phyloP scores from a whole-genome alignment of 1,140 invertebrate genomes.

The Bombus soroeensis region DNA sequence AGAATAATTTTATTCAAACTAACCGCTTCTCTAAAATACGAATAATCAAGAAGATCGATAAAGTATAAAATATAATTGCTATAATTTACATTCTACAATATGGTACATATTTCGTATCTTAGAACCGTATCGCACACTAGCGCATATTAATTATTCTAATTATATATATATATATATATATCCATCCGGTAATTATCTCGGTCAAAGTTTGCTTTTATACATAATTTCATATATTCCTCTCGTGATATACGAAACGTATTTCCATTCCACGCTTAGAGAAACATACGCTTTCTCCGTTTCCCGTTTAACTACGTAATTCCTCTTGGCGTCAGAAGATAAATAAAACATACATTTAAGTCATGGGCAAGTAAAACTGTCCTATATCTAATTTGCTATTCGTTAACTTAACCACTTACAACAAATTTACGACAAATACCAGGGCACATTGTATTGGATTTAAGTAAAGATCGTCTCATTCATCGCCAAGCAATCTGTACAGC shows the following conservation, averaged over 20 bases:
- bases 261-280: background rate
- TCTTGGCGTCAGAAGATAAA: constrained; percentile 67
- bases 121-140: background rate
- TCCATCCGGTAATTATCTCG: background rate
- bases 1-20: background rate
- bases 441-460: background rate
- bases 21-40: background rate
- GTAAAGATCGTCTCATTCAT: constrained; percentile 21
- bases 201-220: background rate
- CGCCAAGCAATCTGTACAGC: background rate
- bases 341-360: constrained; percentile 76
- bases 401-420: constrained; percentile 71
- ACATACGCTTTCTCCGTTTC: background rate
- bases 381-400: constrained; percentile 74
- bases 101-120: constrained; percentile 28
- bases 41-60: background rate
- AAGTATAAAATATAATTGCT: constrained; percentile 34
- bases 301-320: background rate
- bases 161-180: background rate
- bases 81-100: constrained; percentile 39
- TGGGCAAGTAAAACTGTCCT: constrained; percentile 81
- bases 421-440: constrained; percentile 28
- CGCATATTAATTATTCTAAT: background rate
- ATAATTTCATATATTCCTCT: background rate
- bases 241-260: background rate